These are phyloP conservation scores for Spodoptera litura DNA, from an alignment of 1,140 invertebrate genomes.

Conservation along the genomic window DNA sequence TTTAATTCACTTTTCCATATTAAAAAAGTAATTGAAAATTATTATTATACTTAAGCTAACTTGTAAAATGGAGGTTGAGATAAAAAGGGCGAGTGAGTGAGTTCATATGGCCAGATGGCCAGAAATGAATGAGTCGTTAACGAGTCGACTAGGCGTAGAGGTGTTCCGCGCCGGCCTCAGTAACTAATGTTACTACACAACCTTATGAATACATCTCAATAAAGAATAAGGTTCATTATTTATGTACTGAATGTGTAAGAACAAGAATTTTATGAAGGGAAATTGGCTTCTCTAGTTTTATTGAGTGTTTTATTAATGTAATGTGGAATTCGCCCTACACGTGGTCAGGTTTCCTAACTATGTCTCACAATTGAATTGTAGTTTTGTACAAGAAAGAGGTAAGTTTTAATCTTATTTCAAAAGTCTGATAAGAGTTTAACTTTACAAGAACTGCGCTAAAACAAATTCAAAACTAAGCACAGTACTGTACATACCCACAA, in stretches of 20 bases:
- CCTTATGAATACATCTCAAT: conserved; percentile 24
- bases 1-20: too few relatives aligned
- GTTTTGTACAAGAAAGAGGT: not conserved
- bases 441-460: too few relatives aligned
- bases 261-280: too few relatives aligned
- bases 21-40: not conserved
- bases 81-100: conserved; percentile 51
- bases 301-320: not conserved
- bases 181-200: conserved; percentile 1
- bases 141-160: conserved; percentile 48
- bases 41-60: not conserved
- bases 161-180: conserved; percentile 2
- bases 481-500: not conserved
- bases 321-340: not conserved
- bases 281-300: not conserved
- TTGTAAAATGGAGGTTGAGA: conserved; percentile 51
- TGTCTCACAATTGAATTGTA: not conserved
- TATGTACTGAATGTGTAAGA: not conserved
- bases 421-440: not conserved
- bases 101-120: conserved; percentile 69
- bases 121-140: conserved; percentile 73
- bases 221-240: not conserved
- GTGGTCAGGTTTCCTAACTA: too few relatives aligned
- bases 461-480: too few relatives aligned
- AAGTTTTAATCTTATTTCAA: not conserved